Conservation (phyloP, 2,888 invertebrate genomes). For the Cephonodes hylas region DNA sequence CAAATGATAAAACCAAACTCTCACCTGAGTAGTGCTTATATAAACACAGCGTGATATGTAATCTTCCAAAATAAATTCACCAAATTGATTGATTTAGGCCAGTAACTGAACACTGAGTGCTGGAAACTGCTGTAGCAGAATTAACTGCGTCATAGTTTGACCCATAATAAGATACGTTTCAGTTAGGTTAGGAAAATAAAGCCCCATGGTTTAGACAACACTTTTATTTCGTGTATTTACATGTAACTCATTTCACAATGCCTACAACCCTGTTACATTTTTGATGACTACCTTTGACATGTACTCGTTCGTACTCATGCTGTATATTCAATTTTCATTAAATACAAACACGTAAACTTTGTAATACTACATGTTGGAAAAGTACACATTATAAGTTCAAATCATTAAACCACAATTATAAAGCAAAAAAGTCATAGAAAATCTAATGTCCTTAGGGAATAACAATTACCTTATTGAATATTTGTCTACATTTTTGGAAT, state of each 20-base stretch:
- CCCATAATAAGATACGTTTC: neutral
- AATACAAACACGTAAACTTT: neutral
- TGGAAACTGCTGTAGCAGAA: neutral
- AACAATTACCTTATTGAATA: neutral
- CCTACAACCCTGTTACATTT: constrained; percentile 62
- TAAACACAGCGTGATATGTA: neutral
- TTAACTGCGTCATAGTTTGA: neutral
- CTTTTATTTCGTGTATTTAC: constrained; percentile 62
- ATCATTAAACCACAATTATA: neutral
- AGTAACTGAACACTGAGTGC: neutral
- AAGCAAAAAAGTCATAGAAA: neutral
- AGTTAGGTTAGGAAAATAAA: constrained; percentile 23
- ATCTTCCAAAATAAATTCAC: neutral
- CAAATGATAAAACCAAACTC: neutral
- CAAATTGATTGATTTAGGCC: neutral
- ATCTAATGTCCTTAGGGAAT: neutral
- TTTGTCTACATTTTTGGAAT: neutral
- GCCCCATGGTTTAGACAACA: constrained; percentile 39
- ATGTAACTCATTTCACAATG: constrained; percentile 38
- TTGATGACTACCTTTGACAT: neutral
- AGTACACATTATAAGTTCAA: neutral
- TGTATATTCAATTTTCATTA: neutral
- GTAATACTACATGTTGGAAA: neutral
- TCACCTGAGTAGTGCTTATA: neutral
- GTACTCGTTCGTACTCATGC: neutral